phyloP scores from a whole-genome alignment of 2,113 vertebrate species.

The Acrocephalus kingi region DNA sequence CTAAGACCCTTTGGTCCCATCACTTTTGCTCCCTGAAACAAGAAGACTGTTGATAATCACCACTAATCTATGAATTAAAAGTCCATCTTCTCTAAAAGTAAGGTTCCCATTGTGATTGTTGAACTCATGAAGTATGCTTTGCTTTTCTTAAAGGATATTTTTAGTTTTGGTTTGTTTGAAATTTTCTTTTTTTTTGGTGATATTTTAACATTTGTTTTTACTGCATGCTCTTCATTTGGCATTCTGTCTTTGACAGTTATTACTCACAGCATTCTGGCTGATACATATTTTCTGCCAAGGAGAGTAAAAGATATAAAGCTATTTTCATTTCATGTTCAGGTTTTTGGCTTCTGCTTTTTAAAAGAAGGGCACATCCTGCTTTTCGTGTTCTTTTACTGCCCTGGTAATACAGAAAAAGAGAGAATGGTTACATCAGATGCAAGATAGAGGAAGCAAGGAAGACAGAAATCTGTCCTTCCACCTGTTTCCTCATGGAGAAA shows the following conservation, averaged over 20 bases:
- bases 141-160: not conserved
- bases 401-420: conserved; percentile 4
- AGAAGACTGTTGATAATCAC: not conserved
- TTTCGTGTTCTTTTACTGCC: conserved; percentile 11
- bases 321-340: conserved; percentile 6
- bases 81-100: not conserved
- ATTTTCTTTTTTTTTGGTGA: not conserved
- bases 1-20: not conserved
- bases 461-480: conserved; percentile 45
- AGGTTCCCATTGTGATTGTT: not conserved
- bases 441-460: conserved; percentile 30
- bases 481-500: conserved; percentile 1
- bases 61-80: not conserved
- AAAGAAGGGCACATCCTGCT: not conserved
- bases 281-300: not conserved
- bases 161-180: not conserved
- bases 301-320: not conserved
- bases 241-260: conserved; percentile 32
- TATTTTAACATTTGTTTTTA: not conserved
- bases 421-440: not conserved
- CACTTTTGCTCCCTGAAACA: not conserved
- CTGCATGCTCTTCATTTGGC: conserved; percentile 23
- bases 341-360: not conserved
- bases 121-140: not conserved
- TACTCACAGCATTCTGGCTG: conserved; percentile 66